Evolutionary conservation across 2,113 vertebrate species (phyloP).

Genomic region (Phoenicopterus ruber): DNA sequence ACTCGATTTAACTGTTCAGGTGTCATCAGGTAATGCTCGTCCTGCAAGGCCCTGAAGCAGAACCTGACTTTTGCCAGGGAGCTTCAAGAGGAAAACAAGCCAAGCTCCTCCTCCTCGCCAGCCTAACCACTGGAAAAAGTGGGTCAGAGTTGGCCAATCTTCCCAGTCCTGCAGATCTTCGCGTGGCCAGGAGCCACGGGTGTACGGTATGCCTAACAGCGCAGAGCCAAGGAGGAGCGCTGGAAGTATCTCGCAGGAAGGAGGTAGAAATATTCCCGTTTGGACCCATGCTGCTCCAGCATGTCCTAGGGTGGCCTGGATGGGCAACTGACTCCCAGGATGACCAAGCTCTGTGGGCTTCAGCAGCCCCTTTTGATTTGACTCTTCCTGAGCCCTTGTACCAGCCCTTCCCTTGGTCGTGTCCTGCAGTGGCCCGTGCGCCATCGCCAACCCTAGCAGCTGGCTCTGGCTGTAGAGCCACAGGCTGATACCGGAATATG

Average conservation of each 20-base stretch:
- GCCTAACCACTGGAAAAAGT: not conserved
- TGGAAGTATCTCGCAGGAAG: not conserved
- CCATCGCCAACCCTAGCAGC: not conserved
- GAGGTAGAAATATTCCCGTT: not conserved
- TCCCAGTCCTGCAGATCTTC: not conserved
- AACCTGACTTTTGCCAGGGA: not conserved
- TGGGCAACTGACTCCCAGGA: not conserved
- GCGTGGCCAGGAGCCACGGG: not conserved
- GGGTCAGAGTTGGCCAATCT: slow-evolving; percentile 2
- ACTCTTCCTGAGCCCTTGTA: not conserved
- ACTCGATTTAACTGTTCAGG: not conserved
- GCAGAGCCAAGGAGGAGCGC: not conserved
- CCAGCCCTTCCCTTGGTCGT: not conserved
- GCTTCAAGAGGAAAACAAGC: not conserved
- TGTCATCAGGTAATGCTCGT: not conserved
- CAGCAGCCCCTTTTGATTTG: not conserved
- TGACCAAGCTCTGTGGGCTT: not conserved
- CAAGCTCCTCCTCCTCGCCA: not conserved
- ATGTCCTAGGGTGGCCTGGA: not conserved
- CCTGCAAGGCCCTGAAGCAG: not conserved
- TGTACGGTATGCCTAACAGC: not conserved
- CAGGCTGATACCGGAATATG: not conserved
- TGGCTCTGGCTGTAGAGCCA: not conserved
- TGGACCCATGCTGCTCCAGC: not conserved
- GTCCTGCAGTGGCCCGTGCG: not conserved